Evolutionary conservation across 2,888 invertebrate species (phyloP).

Genomic region (Himalopsyche tibetana): DNA sequence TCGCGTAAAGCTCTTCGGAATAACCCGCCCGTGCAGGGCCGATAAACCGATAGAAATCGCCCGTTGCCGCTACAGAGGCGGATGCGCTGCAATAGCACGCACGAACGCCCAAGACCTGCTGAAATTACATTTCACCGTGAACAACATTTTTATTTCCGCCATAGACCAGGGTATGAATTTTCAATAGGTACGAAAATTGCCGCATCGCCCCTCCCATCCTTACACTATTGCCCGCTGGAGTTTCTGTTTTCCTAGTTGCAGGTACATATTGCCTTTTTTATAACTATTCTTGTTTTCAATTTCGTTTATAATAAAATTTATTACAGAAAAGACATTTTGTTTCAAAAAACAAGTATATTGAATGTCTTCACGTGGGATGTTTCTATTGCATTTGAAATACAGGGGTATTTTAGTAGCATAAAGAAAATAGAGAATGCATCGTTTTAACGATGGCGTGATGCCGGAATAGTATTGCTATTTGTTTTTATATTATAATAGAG

Average conservation of each 20-base stretch:
- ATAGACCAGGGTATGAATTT: conserved; percentile 49
- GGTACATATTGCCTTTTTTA: no score
- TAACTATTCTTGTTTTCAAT: no score
- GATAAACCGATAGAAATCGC: conserved; percentile 36
- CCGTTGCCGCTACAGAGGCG: neutral
- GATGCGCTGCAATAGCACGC: conserved; percentile 35
- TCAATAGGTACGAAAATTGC: conserved; percentile 37
- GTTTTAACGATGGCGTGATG: no score
- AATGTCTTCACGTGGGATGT: no score
- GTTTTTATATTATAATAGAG: no score
- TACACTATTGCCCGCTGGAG: neutral
- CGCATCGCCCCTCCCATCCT: neutral
- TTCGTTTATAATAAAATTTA: no score
- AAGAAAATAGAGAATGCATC: no score
- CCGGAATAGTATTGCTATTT: no score
- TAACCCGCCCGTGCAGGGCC: neutral
- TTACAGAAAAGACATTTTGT: no score
- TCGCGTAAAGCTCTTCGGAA: neutral
- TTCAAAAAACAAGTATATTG: no score
- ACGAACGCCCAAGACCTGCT: conserved; percentile 36
- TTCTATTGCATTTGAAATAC: no score
- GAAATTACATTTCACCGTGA: conserved; percentile 59
- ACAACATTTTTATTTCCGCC: conserved; percentile 54
- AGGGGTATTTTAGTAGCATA: no score
- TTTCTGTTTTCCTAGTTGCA: neutral